Evolutionary conservation across 2,113 vertebrate species (phyloP), one percentile per base, ranked within the genome.

Genomic region (Mormoops blainvillei): DNA sequence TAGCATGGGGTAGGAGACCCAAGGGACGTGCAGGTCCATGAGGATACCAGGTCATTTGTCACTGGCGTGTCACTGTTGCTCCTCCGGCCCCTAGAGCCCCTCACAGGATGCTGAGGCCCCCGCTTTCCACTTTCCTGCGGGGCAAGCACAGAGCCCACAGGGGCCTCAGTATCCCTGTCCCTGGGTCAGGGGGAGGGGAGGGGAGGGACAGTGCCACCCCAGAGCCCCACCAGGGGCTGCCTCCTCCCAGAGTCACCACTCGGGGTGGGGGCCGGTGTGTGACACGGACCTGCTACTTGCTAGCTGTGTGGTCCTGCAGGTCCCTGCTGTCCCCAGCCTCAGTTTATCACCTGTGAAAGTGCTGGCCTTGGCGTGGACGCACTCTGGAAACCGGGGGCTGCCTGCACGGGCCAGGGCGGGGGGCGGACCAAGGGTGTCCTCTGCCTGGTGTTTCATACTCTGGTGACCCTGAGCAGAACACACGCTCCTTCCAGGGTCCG

Each of bases 401-500:
- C 13, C 24, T 65, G 7, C 9, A 0, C 24, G 43, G 28, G 8
- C 19, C 7, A 6, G 5, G 7, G 28, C 14, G 4, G 13, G 13
- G 1, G 15, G 16, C n/a, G 15, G 43, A 31, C 41, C 33, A 1
- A 31, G 76, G 67, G 45, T 5, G 0, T 14, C 33, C 45, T 61
- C 14, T 2, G 1, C 38, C 20, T 11, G 24, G 45, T 15, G 7
- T 24, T 9, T 28, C 50, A 3, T 9, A 26, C n/a, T 68, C 85
- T 52, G 36, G 4, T 18, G 41, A 48, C 65, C 15, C 52, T 31
- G 16, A 50, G 58, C 43, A 24, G 14, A 20, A 41, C 28, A 4
- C 5, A 2, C 2, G 0, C 26, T 50, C 22, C 52, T 45, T 45
- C 6, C 36, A 7, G n/a, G 31, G 20, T 68, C 71, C 1, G 0